Evolutionary conservation across 1,140 invertebrate genomes (phyloP).

Genomic region (Eriocheir sinensis): DNA sequence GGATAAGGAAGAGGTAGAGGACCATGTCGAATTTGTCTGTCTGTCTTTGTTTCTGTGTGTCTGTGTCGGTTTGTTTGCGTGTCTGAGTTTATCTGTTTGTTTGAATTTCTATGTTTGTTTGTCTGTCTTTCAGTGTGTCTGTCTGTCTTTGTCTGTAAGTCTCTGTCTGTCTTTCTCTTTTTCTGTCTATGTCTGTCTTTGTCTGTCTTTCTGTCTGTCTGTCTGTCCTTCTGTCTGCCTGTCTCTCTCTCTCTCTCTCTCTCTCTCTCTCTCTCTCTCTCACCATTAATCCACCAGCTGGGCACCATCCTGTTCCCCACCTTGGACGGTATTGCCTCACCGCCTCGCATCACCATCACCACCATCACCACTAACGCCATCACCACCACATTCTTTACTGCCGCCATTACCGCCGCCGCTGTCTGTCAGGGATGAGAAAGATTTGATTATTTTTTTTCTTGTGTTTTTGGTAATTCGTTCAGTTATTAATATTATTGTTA

Average conservation of each 20-base stretch:
- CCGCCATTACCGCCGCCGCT: not conserved
- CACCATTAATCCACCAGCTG: slow-evolving; percentile 72
- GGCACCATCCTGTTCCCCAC: slow-evolving; percentile 73
- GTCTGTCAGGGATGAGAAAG: no score
- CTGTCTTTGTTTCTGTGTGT: not conserved
- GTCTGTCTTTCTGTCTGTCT: not conserved
- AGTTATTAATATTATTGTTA: no score
- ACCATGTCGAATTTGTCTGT: slow-evolving; percentile 24
- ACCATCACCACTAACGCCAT: not conserved
- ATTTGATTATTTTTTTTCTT: no score
- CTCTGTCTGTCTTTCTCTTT: not conserved
- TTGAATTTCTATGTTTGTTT: not conserved
- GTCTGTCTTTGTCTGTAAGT: not conserved
- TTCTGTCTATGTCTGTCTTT: slow-evolving; percentile 11
- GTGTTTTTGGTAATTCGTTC: no score
- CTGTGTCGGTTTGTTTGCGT: not conserved
- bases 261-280: slow-evolving; percentile 28
- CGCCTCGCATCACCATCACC: not conserved
- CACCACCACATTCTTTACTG: not conserved
- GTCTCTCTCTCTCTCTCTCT: slow-evolving; percentile 13
- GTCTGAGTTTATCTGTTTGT: slow-evolving; percentile 3
- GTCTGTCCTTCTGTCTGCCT: not conserved
- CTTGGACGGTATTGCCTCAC: slow-evolving; percentile 48
- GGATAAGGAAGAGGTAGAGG: no score
- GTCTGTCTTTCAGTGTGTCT: not conserved